Base-by-base conservation (phyloP, 2,797 vertebrate genomes). In the Rhabdomys pumilio region DNA sequence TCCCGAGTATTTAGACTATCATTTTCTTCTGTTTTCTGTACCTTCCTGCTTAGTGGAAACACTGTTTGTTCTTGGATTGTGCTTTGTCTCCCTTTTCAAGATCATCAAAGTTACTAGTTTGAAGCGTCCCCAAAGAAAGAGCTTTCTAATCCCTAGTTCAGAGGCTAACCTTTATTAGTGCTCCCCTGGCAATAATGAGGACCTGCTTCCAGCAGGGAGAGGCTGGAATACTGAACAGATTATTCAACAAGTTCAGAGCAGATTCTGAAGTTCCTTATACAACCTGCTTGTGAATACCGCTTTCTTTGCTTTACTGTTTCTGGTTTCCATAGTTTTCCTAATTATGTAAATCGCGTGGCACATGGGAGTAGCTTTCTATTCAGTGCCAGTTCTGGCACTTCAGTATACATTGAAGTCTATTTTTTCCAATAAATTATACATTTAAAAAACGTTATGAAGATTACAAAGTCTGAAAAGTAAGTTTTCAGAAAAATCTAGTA, bases 161-260 rank as follows among this genome's bases (percentile, higher is more conserved):
- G 96, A 97, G 95, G 97, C 97, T 96, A 96, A 96, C 90, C 79
- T 98, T 97, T 98, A 97, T 98, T 91, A 76, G 38, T 59, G 53
- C 92, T 93, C 92, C 96, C 22, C 63, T 97, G 8, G 95, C 88
- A 97, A 98, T 97, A 98, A 98, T 98, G 96, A 97, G 97, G 63
- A 79, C 95, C 59, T 91, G 96, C 97, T 97, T 98, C 97, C 98
- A 97, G 95, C 97, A 97, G 97, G 96, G 97, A 97, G 97, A 98
- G 96, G 90, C 96, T 97, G 96, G 97, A 96, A 97, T 97, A 97
- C 95, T 97, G 98, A 98, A 93, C 96, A 97, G 79, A 92, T 93
- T 84, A 93, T 80, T 87, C 75, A 93, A 83, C 6, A 7, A 98
- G 94, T 93, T 97, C 81, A 95, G 95, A 96, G 69, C 4, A 96